phyloP scores from a whole-genome alignment of 2,797 vertebrate genomes.

The Hemibagrus guttatus region DNA sequence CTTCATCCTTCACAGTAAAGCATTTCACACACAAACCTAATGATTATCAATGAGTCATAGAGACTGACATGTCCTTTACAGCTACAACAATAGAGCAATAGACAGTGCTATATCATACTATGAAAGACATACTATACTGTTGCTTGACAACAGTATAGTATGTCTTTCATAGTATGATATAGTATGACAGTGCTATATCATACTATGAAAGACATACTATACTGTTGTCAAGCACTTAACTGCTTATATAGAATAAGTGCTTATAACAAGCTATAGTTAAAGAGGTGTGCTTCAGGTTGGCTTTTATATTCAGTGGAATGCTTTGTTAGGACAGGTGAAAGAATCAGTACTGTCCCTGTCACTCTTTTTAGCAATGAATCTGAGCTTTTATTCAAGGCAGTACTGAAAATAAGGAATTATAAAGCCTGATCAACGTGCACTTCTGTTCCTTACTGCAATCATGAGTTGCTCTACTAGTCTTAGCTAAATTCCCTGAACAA shows the following conservation, averaged over 20 bases:
- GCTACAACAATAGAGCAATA: conserved; percentile 5
- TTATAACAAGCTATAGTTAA: background rate
- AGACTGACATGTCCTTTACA: background rate
- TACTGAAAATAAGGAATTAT: background rate
- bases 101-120: background rate
- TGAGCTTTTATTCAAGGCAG: background rate
- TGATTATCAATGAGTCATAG: background rate
- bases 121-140: background rate
- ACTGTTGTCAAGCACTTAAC: background rate
- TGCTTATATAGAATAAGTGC: conserved; percentile 1
- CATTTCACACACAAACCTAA: background rate
- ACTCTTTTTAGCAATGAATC: background rate
- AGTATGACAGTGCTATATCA: too few relatives aligned
- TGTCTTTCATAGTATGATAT: background rate
- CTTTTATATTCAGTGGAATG: background rate
- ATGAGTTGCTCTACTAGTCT: background rate
- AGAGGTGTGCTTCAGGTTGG: background rate
- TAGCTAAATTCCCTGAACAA: background rate
- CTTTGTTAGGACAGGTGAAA: background rate
- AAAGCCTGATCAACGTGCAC: background rate
- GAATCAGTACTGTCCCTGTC: background rate
- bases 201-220: background rate
- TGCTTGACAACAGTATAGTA: conserved; percentile 5
- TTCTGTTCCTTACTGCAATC: background rate
- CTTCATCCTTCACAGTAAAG: background rate